Percentiles rank a stretch among this genome's conserved stretches.
Evolutionary conservation across 2,888 invertebrate genomes (phyloP).

Genomic region (Schizaphis graminum): DNA sequence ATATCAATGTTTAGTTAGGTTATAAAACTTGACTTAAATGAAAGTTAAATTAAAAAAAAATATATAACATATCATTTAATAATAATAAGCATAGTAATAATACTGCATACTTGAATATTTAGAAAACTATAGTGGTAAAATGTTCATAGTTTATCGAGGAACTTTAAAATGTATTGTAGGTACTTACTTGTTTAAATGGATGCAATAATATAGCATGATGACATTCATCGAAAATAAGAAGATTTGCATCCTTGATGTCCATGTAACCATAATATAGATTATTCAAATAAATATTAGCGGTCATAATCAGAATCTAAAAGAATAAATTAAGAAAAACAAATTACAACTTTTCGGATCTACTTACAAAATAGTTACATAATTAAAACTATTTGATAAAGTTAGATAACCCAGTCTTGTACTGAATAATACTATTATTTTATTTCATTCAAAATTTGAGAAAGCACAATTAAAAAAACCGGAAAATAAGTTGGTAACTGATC

Average conservation of each 20-base stretch:
- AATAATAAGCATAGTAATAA: background rate
- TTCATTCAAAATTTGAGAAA: too few relatives aligned
- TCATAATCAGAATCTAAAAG: conserved; percentile 83
- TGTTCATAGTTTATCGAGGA: background rate
- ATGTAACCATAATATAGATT: conserved; percentile 77
- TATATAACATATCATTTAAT: background rate
- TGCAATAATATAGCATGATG: conserved; percentile 88
- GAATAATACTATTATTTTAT: too few relatives aligned
- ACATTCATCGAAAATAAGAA: conserved; percentile 95
- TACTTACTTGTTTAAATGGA: conserved; percentile 80
- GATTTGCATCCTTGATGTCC: conserved; percentile 77
- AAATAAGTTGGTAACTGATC: too few relatives aligned
- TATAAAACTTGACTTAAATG: background rate
- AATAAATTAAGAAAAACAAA: background rate
- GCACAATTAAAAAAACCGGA: too few relatives aligned
- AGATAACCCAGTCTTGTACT: too few relatives aligned
- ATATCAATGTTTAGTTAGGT: background rate
- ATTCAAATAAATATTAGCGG: conserved; percentile 84
- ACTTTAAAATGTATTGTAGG: too few relatives aligned
- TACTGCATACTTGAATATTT: background rate
- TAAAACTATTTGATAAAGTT: too few relatives aligned
- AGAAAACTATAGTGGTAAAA: background rate
- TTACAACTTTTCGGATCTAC: background rate
- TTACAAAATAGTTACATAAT: background rate
- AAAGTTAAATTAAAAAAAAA: background rate